phyloP scores from a whole-genome alignment of 2,888 invertebrate genomes.

The Sesamia inferens region DNA sequence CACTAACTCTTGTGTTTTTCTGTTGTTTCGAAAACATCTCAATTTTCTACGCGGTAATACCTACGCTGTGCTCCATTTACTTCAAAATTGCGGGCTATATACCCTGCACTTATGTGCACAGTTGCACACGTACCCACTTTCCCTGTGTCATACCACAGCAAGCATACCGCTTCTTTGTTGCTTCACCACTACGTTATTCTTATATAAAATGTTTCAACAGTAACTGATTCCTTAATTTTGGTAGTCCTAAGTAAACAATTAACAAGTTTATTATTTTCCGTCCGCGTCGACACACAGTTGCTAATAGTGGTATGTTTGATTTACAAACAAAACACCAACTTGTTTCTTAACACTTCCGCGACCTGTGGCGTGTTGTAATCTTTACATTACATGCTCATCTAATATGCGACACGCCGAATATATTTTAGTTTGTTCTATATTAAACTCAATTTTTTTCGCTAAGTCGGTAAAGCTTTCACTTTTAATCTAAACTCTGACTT shows the following conservation, averaged over 20 bases:
- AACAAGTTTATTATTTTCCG: conserved; percentile 32
- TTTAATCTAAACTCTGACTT: conserved; percentile 18
- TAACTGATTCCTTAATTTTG: conserved; percentile 35
- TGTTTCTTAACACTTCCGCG: conserved; percentile 70
- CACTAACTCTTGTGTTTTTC: conserved; percentile 50
- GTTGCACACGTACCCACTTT: conserved; percentile 72
- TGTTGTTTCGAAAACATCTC: conserved; percentile 49
- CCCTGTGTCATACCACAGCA: conserved; percentile 69
- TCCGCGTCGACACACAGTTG: conserved; percentile 27
- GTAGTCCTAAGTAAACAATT: conserved; percentile 43
- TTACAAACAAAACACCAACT: conserved; percentile 70
- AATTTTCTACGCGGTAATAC: conserved; percentile 62
- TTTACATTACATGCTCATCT: conserved; percentile 58
- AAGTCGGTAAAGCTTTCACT: conserved; percentile 31
- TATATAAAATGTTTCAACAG: conserved; percentile 11
- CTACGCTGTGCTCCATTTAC: conserved; percentile 78
- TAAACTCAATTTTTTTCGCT: conserved; percentile 1
- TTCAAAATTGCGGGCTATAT: conserved; percentile 76
- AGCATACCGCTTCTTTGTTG: conserved; percentile 62
- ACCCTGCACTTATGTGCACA: conserved; percentile 72
- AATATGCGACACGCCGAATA: conserved; percentile 5
- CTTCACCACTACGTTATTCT: conserved; percentile 18
- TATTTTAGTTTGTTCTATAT: not conserved
- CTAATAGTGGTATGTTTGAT: conserved; percentile 63
- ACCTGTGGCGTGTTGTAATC: conserved; percentile 70